Evolutionary conservation across 2,797 vertebrate genomes (phyloP).

Genomic region (Coregonus suidteri): DNA sequence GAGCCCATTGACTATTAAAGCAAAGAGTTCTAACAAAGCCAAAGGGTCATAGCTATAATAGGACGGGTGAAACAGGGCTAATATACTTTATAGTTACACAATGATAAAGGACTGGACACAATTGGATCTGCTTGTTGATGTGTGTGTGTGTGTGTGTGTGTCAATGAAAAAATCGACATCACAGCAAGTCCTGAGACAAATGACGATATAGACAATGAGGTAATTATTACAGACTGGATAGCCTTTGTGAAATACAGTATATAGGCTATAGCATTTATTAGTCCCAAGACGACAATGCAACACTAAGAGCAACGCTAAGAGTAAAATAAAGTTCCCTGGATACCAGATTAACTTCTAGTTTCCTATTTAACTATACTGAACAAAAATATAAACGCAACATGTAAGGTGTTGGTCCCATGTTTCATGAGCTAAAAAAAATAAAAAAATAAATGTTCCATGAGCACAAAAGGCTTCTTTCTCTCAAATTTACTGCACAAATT

Average conservation of each 20-base stretch:
- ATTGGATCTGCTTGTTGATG: neutral
- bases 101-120: neutral
- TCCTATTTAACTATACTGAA: neutral
- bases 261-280: neutral
- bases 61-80: neutral
- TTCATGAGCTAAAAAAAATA: no score
- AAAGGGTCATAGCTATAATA: neutral
- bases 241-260: neutral
- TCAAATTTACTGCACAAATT: no score
- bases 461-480: no score
- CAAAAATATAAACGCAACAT: no score
- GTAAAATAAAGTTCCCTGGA: neutral
- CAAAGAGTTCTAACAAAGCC: conserved; percentile 6
- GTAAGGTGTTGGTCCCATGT: no score
- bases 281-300: neutral
- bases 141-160: neutral
- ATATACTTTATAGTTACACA: neutral
- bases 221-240: neutral
- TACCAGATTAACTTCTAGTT: neutral
- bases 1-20: conserved; percentile 36
- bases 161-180: neutral
- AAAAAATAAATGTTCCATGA: no score
- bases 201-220: neutral
- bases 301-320: neutral
- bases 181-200: no score